Evolutionary conservation across 2,113 vertebrate species (phyloP), one percentile per base, ranked within the genome.

Genomic region (Corythaeola cristata): DNA sequence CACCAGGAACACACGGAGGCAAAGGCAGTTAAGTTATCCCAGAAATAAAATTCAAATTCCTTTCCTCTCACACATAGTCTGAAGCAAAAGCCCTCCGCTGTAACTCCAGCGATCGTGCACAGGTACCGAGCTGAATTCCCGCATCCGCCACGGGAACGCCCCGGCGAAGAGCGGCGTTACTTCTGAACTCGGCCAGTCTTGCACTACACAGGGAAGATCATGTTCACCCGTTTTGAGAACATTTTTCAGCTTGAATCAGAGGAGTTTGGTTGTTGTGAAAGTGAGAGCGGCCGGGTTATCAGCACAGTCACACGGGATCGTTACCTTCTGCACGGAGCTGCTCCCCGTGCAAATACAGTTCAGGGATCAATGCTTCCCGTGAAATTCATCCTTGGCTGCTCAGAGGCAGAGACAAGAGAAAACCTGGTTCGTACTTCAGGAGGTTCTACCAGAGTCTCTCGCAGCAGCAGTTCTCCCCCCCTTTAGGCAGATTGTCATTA

Each of bases 171-270:
- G 15, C 44, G n/a, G 17, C 20, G 1, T 8, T 3, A 8, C 47
- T n/a, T 19, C 26, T 3, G 8, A 47, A 27, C 60, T 28, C 39
- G 2, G 58, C 47, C 11, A 17, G 33, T 19, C 45, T 4, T 5
- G 32, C 76, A 8, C 55, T 24, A 16, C n/a, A 3, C 14, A 4
- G 30, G 12, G 13, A 24, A 56, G 17, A 50, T 9, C 21, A 18
- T 0, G 10, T 59, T 68, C 47, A 19, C 32, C 35, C 12, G 0
- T 26, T n/a, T 22, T 9, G 35, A 56, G 45, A 91, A n/a, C 1
- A 0, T 32, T 74, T 73, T 74, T 24, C 60, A 59, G 49, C 49
- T 27, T 22, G 5, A 50, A 39, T 15, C 50, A 19, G 52, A 49
- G 44, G 20, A 39, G 44, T 22, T 41, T 8, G 11, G n/a, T 5